These are phyloP conservation scores for Agapornis canus DNA, from an alignment of 2,797 vertebrate genomes.

Conservation along the genomic window DNA sequence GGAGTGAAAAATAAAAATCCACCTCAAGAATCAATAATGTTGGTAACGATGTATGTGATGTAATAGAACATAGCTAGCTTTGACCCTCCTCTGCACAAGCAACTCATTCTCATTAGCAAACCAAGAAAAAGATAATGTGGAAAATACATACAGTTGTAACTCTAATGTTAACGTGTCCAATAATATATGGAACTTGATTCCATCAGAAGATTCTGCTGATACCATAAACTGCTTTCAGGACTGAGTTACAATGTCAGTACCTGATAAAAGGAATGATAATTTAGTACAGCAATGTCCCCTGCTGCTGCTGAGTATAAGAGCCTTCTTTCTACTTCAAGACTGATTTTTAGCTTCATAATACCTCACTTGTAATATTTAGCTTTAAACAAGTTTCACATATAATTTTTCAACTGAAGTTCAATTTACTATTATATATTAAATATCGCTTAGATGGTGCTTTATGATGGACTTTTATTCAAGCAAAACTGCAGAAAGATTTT, in stretches of 20 bases:
- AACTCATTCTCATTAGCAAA: slow-evolving; percentile 28
- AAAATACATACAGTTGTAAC: slow-evolving; percentile 14
- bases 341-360: neutral
- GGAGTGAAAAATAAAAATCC: slow-evolving; percentile 57
- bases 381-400: neutral
- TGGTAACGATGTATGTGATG: slow-evolving; percentile 15
- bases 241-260: neutral
- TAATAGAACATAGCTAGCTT: neutral
- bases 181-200: slow-evolving; percentile 3
- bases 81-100: neutral
- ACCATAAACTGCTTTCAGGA: neutral
- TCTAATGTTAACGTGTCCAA: neutral
- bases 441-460: neutral
- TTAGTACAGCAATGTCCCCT: neutral
- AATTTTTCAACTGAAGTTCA: neutral
- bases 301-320: neutral
- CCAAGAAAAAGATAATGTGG: neutral
- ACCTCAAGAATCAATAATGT: slow-evolving; percentile 53
- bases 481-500: neutral
- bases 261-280: neutral
- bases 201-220: neutral
- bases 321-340: neutral
- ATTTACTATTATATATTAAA: neutral
- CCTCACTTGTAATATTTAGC: neutral
- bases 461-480: neutral